Evolutionary conservation across 2,888 invertebrate species (phyloP).

Genomic region (Drosophila parthenogenetica): DNA sequence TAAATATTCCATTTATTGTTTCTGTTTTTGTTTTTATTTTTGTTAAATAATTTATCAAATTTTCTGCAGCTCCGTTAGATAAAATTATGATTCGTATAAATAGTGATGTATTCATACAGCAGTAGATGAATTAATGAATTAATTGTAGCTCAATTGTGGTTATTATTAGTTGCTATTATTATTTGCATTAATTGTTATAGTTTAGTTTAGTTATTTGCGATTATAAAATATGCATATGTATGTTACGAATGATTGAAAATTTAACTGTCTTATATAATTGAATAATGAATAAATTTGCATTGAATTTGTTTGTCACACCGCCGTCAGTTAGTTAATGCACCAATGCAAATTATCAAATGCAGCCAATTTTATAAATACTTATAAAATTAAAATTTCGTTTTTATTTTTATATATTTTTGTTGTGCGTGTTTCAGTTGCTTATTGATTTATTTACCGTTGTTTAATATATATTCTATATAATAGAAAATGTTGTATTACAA

Average conservation of each 20-base stretch:
- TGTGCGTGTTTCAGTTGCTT: conserved; percentile 70
- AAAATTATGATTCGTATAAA: conserved; percentile 34
- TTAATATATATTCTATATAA: conserved; percentile 67
- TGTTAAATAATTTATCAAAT: conserved; percentile 63
- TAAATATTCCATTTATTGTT: conserved; percentile 63
- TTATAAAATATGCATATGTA: conserved; percentile 65
- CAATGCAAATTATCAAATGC: conserved; percentile 36
- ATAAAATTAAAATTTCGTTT: conserved; percentile 18
- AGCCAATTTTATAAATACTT: conserved; percentile 25
- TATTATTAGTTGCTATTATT: conserved; percentile 36
- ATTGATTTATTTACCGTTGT: conserved; percentile 35
- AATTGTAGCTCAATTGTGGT: conserved; percentile 55
- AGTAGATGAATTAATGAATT: conserved; percentile 53
- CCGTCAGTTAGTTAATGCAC: conserved; percentile 28
- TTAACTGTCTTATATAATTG: conserved; percentile 29
- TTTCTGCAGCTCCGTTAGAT: conserved; percentile 29
- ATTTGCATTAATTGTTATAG: conserved; percentile 28
- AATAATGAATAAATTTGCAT: conserved; percentile 43
- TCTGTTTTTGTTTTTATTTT: conserved; percentile 9
- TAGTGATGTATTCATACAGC: conserved; percentile 46
- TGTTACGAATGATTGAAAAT: conserved; percentile 49
- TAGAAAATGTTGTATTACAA: conserved; percentile 66
- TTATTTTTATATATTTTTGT: conserved; percentile 29
- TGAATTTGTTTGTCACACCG: conserved; percentile 18
- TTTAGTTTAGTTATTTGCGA: conserved; percentile 44